phyloP scores from a whole-genome alignment of 2,113 vertebrate genomes.

The Gallinago jamesoni region DNA sequence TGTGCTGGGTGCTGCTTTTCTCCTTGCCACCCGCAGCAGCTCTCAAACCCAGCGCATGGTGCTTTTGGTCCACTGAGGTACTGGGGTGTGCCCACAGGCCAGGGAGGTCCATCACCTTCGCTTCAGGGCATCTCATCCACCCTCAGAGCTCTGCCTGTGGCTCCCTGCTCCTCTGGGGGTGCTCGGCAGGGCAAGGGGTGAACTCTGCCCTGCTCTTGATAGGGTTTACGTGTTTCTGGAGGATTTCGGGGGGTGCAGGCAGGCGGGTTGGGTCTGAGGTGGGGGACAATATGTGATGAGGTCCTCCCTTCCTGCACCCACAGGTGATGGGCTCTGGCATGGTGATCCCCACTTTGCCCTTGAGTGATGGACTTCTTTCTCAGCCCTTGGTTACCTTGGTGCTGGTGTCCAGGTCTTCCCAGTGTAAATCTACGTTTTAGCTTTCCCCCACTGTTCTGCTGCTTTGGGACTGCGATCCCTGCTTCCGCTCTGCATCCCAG shows the following conservation, averaged over 20 bases:
- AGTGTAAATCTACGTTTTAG: background rate
- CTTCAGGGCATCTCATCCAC: background rate
- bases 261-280: background rate
- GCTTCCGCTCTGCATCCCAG: background rate
- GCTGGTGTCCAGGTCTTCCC: background rate
- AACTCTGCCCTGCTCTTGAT: background rate
- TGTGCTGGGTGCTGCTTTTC: background rate
- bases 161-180: background rate
- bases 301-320: background rate
- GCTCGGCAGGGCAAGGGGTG: background rate
- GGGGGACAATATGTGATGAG: background rate
- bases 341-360: background rate
- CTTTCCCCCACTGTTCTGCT: background rate
- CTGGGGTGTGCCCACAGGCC: background rate
- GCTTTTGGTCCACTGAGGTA: background rate
- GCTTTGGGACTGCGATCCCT: background rate
- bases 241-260: background rate
- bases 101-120: background rate
- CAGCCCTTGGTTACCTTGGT: background rate
- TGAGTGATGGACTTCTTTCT: background rate
- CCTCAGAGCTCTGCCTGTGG: background rate
- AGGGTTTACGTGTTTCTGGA: background rate
- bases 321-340: background rate
- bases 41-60: background rate
- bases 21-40: background rate